Base-by-base conservation (phyloP, 2,113 vertebrate genomes). In the Nycticorax nycticorax region DNA sequence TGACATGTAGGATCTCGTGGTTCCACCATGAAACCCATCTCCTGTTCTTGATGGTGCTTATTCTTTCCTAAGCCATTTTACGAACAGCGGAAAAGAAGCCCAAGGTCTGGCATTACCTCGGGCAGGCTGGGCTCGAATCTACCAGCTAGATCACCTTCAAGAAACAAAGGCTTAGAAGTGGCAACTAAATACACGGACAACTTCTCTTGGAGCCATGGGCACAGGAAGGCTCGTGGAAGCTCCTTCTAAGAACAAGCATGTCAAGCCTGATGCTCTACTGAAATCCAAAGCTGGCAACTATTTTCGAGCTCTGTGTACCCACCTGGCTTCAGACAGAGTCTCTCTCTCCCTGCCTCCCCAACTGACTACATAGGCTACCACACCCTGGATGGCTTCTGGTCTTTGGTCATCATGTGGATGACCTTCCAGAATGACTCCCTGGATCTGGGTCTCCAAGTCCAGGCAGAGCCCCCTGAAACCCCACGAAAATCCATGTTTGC, bases 1-100 rank as follows among this genome's bases (percentile, higher is more conserved):
- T 57, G 26, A 33, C 24, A 10, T 0, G 3, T 13, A 9, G 1
- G 7, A 53, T 5, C 32, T 85, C 59, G 15, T 19, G 66, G 47
- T 52, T 55, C 47, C 75, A 59, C 30, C n/a, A 8, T 3, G 5
- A 56, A 75, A 14, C 9, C 48, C 26, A 19, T 3, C 35, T 64
- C 82, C 80, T 4, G 10, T 3, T 50, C 82, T 14, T 48, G n/a
- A 20, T 30, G 68, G 17, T 24, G 26, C 13, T 62, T 4, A 5
- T 28, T 62, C 37, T 35, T 84, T 32, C 62, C 72, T 23, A 66
- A 64, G 71, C 9, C 28, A 11, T 5, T 32, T 56, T 23, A 89
- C n/a, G 55, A 85, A 32, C 37, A 13, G 32, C 16, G 55, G 26
- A 68, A 59, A 16, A 37, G 16, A 17, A 68, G 32, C 3, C 2